phyloP scores from a whole-genome alignment of 2,113 vertebrate species.

The Anthoscopus minutus region DNA sequence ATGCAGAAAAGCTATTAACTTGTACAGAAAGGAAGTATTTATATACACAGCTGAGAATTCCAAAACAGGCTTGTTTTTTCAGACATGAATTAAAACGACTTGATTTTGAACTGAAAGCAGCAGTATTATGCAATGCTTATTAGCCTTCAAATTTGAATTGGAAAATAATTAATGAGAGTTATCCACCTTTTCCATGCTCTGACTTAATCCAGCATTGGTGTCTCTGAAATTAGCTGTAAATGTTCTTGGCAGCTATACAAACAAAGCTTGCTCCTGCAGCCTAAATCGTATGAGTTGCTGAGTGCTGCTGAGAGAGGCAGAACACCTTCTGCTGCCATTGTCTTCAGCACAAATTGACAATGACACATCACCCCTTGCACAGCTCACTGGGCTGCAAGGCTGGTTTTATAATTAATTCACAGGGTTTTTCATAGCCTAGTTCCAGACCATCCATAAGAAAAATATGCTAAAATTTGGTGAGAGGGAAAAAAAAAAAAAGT shows the following conservation, averaged over 20 bases:
- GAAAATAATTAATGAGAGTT: not conserved
- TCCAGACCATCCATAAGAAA: not conserved
- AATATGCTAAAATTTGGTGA: not conserved
- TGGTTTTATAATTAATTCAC: not conserved
- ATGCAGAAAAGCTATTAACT: constrained; percentile 7
- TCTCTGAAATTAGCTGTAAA: constrained; percentile 2
- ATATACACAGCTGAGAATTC: not conserved
- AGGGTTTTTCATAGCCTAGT: not conserved
- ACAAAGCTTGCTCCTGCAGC: not conserved
- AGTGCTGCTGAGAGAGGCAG: not conserved
- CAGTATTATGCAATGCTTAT: not conserved
- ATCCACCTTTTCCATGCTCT: not conserved
- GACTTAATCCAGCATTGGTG: not conserved
- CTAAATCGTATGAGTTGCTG: not conserved
- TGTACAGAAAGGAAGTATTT: not conserved
- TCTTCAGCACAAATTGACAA: not conserved
- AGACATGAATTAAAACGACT: not conserved
- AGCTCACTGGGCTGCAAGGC: not conserved
- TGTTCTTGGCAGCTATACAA: not conserved
- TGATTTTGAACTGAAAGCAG: not conserved
- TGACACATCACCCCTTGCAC: not conserved
- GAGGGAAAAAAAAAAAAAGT: not conserved
- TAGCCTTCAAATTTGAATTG: not conserved
- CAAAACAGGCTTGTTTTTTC: not conserved
- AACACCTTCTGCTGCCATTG: not conserved